Evolutionary conservation across 1,140 invertebrate species (phyloP), one percentile per base, ranked within the genome.

Genomic region (Pseudomyrmex pallidus): DNA sequence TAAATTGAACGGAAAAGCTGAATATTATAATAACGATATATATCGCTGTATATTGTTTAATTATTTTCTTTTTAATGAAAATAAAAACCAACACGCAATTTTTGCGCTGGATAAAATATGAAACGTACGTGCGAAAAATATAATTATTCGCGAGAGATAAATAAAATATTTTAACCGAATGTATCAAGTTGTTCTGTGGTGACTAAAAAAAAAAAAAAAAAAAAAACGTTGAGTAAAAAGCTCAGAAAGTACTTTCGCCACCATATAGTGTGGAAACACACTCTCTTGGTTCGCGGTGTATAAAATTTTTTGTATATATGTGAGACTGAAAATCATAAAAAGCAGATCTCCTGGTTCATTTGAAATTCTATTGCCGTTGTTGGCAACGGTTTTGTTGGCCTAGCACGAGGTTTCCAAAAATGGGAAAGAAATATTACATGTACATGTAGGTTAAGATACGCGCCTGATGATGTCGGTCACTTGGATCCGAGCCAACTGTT

Each of bases 401-500:
- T 17, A 56, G 57, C 9, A 9, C 13, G 8, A 44, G 9, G 5
- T 44, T 46, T 15, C 8, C 15, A 8, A 17, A 46, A 64, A 44
- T n/a, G 15, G 7, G 25, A 63, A 63, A 44, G 25, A 63, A 44
- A 63, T 44, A 63, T n/a, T 35, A 5, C 35, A 35, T 13, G 25
- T 35, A 63, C 13, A 44, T n/a, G 15, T 44, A 63, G 25, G 25
- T 35, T 35, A 35, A 5, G 35, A 35, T 44, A 63, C 61, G n/a
- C n/a, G 57, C 2, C 57, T 59, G n/a, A 59, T 59, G n/a, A 59
- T n/a, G 25, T 35, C 63, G 25, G n/a, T 35, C 63, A 44, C 46
- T 64, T 85, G 84, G 76, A 82, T 74, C 68, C 62, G 44, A 70
- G 84, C 84, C 84, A 85, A 74, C 59, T 74, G 78, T 64, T 61